Base-by-base conservation (phyloP, 2,888 invertebrate genomes). In the Elmis aenea region DNA sequence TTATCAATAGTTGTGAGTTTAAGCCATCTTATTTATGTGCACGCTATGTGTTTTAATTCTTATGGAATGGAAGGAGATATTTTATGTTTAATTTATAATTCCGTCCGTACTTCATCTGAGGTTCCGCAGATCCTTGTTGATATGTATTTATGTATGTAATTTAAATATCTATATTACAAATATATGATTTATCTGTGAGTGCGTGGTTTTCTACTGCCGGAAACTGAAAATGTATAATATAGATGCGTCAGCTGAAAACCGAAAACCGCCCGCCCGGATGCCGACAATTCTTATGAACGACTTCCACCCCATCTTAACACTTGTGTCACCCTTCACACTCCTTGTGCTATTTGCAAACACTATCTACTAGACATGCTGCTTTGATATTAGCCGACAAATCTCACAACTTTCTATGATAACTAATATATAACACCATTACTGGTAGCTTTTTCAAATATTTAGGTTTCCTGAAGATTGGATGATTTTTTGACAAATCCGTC, bases 141-240 rank as follows among this genome's bases (percentile, higher is more conserved):
- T 59, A 57, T 57, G 57, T 58, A 58, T 59, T 59, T 60, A 61
- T 60, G 55, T 60, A 59, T 59, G 57, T 59, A 57, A 57, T 51
- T 58, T 57, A 60, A 58, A 48, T 46, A 44, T 37, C 24, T 33
- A 33, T 32, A 36, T 6, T 30, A 33, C 26, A 37, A 33, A 42
- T 33, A 42, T 38, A 38, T 38, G 29, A 37, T 37, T 42, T 42
- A 33, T 42, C 23, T 33, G 24, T 30, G 21, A 28, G 20, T 15
- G n/a, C 12, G 16, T 15, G 11, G n/a, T n/a, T n/a, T n/a, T n/a
- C n/a, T n/a, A n/a, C n/a, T n/a, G n/a, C n/a, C n/a, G 21, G 13
- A 16, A 25, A n/a, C 13, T 13, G 14, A 23, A 15, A 24, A 45
- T 41, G 41, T n/a, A n/a, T n/a, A n/a, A 42, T 35, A 10, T 45